phyloP scores from a whole-genome alignment of 30 jellyfish, hydroid and myxozoan genomes.

The Aurelia aurita region DNA sequence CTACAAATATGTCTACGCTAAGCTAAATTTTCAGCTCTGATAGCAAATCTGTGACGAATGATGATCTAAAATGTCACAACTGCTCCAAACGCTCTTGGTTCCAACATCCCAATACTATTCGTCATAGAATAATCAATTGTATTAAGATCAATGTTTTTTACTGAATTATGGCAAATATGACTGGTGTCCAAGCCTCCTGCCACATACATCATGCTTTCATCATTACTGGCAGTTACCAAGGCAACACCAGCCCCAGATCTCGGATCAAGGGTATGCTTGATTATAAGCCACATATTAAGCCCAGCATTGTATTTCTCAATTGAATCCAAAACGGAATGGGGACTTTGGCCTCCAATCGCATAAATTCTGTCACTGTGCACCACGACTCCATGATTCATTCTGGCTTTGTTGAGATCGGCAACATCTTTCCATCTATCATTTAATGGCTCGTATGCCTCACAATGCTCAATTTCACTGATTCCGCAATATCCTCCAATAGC shows the following conservation, averaged over 20 bases:
- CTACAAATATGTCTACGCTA: too few relatives aligned
- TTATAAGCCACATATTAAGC: conserved; percentile 92
- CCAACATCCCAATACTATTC: conserved; percentile 72
- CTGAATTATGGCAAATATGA: conserved; percentile 73
- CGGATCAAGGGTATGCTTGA: conserved; percentile 82
- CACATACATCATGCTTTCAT: conserved; percentile 57
- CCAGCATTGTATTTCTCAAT: conserved; percentile 91
- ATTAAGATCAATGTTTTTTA: conserved; percentile 54
- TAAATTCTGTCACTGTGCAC: conserved; percentile 80
- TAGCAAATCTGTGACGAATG: too few relatives aligned
- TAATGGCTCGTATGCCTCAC: conserved; percentile 86
- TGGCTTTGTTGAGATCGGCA: conserved; percentile 84
- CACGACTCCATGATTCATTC: conserved; percentile 91
- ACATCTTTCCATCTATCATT: conserved; percentile 79
- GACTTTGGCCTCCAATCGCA: conserved; percentile 93
- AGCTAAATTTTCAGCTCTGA: too few relatives aligned
- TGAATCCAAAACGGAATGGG: conserved; percentile 76
- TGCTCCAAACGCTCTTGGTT: conserved; percentile 84
- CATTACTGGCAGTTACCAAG: conserved; percentile 61
- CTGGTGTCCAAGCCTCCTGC: conserved; percentile 85
- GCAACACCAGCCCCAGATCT: conserved; percentile 84
- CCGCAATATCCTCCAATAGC: conserved; percentile 97
- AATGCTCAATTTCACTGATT: conserved; percentile 91
- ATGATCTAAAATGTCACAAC: conserved; percentile 41
- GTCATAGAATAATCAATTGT: conserved; percentile 77